phyloP scores from a whole-genome alignment of 2,888 invertebrate genomes.

The Ophonus ardosiacus region DNA sequence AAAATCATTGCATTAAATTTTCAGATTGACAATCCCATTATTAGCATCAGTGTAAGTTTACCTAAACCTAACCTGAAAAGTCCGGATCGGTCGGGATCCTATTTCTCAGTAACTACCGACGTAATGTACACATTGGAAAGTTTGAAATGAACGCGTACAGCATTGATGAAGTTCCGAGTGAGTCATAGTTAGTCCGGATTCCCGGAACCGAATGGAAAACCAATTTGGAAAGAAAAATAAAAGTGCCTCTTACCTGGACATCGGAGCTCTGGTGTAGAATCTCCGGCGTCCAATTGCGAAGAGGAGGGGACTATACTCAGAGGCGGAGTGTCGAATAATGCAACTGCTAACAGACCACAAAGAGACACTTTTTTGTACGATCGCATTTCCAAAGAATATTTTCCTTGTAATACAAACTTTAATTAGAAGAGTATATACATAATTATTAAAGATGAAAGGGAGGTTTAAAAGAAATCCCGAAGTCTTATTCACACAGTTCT shows the following conservation, averaged over 20 bases:
- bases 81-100: constrained; percentile 34
- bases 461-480: too few species aligned
- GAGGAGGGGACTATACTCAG: background rate
- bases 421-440: too few species aligned
- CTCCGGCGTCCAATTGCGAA: constrained; percentile 20
- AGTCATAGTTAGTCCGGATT: constrained; percentile 55
- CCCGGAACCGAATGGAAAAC: constrained; percentile 52
- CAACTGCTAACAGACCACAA: too few species aligned
- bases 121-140: constrained; percentile 57
- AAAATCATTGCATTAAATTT: constrained; percentile 46
- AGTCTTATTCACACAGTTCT: too few species aligned
- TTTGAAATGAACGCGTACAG: constrained; percentile 62
- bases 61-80: constrained; percentile 42
- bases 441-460: too few species aligned
- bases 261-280: constrained; percentile 12
- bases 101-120: constrained; percentile 51
- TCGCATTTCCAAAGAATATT: too few species aligned
- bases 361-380: too few species aligned
- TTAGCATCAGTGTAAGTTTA: constrained; percentile 50
- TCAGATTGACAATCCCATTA: constrained; percentile 54
- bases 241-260: constrained; percentile 54
- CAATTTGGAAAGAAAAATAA: constrained; percentile 62
- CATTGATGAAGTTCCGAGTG: constrained; percentile 60
- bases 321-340: background rate
- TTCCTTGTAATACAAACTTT: too few species aligned